Conservation (phyloP, 2,888 invertebrate species). For the Meghimatium bilineatum region DNA sequence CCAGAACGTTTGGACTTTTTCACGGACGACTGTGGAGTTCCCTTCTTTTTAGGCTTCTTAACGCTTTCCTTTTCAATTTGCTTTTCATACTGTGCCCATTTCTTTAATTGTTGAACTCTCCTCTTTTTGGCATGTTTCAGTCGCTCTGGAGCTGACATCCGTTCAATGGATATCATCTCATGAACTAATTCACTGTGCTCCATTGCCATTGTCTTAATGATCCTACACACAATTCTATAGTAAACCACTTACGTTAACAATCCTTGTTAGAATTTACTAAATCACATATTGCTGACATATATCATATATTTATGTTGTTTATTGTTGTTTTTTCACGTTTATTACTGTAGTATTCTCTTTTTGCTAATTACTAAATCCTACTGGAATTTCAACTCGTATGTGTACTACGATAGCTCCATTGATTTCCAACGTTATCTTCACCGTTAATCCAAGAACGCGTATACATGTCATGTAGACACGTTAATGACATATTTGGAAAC, state of each 20-base stretch:
- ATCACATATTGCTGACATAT: background rate
- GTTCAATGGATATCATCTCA: constrained; percentile 96
- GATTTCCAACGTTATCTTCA: background rate
- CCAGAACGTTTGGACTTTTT: constrained; percentile 44
- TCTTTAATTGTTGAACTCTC: constrained; percentile 89
- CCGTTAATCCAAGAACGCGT: too few relatives aligned
- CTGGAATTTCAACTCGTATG: background rate
- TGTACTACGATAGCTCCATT: background rate
- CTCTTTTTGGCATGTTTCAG: constrained; percentile 88
- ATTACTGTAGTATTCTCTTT: background rate
- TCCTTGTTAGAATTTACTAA: background rate
- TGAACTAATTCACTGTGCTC: constrained; percentile 87
- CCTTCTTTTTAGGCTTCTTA: constrained; percentile 74
- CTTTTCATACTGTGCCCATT: constrained; percentile 93
- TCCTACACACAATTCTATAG: background rate
- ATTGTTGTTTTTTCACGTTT: background rate
- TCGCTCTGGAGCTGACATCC: constrained; percentile 94
- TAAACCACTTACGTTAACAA: background rate
- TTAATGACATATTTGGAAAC: background rate
- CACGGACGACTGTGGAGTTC: constrained; percentile 50
- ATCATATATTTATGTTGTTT: background rate
- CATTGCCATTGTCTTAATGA: constrained; percentile 26
- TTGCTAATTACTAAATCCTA: background rate
- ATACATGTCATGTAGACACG: too few relatives aligned
- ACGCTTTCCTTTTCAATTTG: constrained; percentile 83